phyloP scores from a whole-genome alignment of 2,888 invertebrate species.

The Epistrophe grossulariae region DNA sequence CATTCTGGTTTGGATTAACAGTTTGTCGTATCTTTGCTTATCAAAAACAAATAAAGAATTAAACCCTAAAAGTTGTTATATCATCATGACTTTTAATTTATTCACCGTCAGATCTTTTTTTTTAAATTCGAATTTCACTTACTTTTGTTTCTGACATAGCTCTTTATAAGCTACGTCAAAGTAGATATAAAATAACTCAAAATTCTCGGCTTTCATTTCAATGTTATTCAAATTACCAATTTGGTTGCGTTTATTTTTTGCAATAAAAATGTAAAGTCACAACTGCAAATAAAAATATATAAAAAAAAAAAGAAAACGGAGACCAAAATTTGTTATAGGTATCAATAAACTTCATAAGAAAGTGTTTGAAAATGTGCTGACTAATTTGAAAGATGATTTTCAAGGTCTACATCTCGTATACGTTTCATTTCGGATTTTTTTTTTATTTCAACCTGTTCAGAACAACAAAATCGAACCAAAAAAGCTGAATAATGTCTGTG shows the following conservation, averaged over 20 bases:
- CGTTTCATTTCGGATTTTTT: neutral
- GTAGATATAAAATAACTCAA: neutral
- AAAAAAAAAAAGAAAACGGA: neutral
- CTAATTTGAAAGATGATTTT: slow-evolving; percentile 58
- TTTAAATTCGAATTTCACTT: too few relatives aligned
- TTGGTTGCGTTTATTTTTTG: neutral
- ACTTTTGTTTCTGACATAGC: too few relatives aligned
- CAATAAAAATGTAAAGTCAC: neutral
- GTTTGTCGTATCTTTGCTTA: too few relatives aligned
- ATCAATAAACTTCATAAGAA: slow-evolving; percentile 36
- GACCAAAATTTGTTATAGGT: slow-evolving; percentile 6
- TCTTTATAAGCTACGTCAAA: neutral
- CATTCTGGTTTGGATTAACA: too few relatives aligned
- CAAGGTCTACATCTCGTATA: slow-evolving; percentile 46
- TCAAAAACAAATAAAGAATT: too few relatives aligned
- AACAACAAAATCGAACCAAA: slow-evolving; percentile 7
- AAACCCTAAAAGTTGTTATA: too few relatives aligned
- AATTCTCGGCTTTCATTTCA: neutral
- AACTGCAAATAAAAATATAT: too few relatives aligned
- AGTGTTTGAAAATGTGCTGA: slow-evolving; percentile 61
- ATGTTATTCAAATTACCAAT: neutral
- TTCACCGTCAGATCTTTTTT: too few relatives aligned
- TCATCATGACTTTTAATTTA: too few relatives aligned
- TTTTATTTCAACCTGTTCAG: neutral
- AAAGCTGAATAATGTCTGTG: slow-evolving; percentile 55